These are phyloP conservation scores for Aptenodytes forsteri DNA, from an alignment of 2,113 vertebrate species.

Conservation along the genomic window DNA sequence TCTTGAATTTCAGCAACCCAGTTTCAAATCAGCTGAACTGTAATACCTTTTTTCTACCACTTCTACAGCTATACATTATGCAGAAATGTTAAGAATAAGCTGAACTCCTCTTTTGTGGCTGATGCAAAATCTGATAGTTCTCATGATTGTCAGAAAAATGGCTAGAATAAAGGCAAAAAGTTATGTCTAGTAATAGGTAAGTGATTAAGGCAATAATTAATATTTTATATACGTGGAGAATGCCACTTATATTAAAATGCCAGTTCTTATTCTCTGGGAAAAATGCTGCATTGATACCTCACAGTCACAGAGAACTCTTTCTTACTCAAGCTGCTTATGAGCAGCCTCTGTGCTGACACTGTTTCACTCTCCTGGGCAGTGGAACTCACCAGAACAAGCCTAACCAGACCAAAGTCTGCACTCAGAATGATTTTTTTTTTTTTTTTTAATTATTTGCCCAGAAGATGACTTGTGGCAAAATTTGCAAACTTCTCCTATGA, in stretches of 20 bases:
- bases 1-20: conserved; percentile 35
- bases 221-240: neutral
- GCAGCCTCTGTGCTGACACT: conserved; percentile 52
- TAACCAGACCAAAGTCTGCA: conserved; percentile 55
- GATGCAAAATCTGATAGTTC: conserved; percentile 39
- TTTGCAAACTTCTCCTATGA: neutral
- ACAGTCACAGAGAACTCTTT: conserved; percentile 14
- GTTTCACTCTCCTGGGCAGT: conserved; percentile 60
- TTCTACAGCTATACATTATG: neutral
- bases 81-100: conserved; percentile 40
- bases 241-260: neutral
- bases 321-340: conserved; percentile 16
- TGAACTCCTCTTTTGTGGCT: conserved; percentile 53
- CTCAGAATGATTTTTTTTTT: conserved; percentile 30
- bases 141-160: conserved; percentile 34
- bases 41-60: conserved; percentile 20
- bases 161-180: neutral
- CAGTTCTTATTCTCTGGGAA: conserved; percentile 15
- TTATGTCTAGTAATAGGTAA: neutral
- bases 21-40: neutral
- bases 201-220: neutral
- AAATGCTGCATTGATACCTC: conserved; percentile 50
- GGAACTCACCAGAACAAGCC: conserved; percentile 65
- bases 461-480: neutral
- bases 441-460: conserved; percentile 47